Percentiles rank a stretch among this genome's conserved stretches.
Evolutionary conservation across 2,797 vertebrate genomes (phyloP).

Genomic region (Heterohyrax brucei): DNA sequence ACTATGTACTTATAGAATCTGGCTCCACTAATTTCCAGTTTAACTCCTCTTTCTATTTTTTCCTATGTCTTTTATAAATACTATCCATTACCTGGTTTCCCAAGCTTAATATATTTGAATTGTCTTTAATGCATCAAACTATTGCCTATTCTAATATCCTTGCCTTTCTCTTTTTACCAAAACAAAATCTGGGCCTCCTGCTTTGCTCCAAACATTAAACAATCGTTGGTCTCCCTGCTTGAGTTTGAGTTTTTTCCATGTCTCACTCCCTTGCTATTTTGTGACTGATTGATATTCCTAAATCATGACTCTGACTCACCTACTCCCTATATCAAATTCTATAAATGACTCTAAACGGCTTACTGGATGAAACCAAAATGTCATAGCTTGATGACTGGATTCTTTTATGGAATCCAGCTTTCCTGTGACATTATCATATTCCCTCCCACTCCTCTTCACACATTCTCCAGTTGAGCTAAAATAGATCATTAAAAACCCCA

Average conservation of each 20-base stretch:
- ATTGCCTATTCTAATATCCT: neutral
- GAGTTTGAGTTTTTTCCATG: neutral
- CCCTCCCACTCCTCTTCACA: neutral
- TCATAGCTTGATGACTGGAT: neutral
- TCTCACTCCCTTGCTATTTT: neutral
- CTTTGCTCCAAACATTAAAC: neutral
- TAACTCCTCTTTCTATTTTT: neutral
- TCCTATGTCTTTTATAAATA: neutral
- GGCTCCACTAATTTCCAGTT: neutral
- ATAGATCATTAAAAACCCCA: neutral
- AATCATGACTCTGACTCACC: neutral
- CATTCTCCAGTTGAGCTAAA: neutral
- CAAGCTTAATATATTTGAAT: neutral
- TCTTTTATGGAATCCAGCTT: neutral
- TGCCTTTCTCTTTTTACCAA: neutral
- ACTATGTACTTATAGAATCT: neutral
- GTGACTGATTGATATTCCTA: constrained; percentile 15
- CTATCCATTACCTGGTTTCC: neutral
- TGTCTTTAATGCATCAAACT: neutral
- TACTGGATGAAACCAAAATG: neutral
- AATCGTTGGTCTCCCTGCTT: neutral
- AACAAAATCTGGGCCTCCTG: neutral
- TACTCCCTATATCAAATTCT: neutral
- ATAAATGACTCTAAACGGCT: neutral
- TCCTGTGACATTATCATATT: neutral